A percentile compares a stretch with the other conserved stretches of the same genome.
phyloP scores from a whole-genome alignment of 2,888 invertebrate genomes.

The Apantesis nais region DNA sequence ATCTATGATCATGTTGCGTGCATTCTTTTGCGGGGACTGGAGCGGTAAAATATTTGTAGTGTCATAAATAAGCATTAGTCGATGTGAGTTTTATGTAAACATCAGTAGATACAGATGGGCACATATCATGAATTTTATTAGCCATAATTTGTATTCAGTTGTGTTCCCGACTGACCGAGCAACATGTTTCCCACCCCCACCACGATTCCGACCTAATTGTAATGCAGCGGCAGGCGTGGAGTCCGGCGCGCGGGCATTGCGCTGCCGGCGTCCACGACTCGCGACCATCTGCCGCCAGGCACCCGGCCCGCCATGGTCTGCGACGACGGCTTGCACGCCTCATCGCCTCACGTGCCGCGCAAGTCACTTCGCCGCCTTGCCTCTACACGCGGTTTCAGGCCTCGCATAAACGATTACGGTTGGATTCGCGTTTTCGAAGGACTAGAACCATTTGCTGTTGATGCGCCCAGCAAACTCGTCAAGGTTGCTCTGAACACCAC shows the following conservation, averaged over 20 bases:
- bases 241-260: constrained; percentile 71
- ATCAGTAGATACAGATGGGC: constrained; percentile 30
- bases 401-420: constrained; percentile 73
- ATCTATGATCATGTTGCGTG: neutral
- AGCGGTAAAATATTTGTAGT: neutral
- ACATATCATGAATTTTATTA: constrained; percentile 51
- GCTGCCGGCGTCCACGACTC: constrained; percentile 66
- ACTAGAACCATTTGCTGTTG: constrained; percentile 76
- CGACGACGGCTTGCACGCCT: constrained; percentile 78
- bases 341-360: constrained; percentile 78
- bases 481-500: constrained; percentile 86
- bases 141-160: constrained; percentile 68
- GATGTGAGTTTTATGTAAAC: constrained; percentile 12
- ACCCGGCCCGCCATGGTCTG: constrained; percentile 77
- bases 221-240: constrained; percentile 72
- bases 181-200: constrained; percentile 85
- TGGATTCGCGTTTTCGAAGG: constrained; percentile 88
- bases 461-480: constrained; percentile 84
- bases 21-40: neutral
- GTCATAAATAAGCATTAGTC: neutral
- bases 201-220: constrained; percentile 80
- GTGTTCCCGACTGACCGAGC: constrained; percentile 79
- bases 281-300: constrained; percentile 68
- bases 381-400: constrained; percentile 81
- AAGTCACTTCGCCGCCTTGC: constrained; percentile 82